Evolutionary conservation across 1,140 invertebrate species (phyloP), one percentile per base, ranked within the genome.

Genomic region (Drosophila truncata): DNA sequence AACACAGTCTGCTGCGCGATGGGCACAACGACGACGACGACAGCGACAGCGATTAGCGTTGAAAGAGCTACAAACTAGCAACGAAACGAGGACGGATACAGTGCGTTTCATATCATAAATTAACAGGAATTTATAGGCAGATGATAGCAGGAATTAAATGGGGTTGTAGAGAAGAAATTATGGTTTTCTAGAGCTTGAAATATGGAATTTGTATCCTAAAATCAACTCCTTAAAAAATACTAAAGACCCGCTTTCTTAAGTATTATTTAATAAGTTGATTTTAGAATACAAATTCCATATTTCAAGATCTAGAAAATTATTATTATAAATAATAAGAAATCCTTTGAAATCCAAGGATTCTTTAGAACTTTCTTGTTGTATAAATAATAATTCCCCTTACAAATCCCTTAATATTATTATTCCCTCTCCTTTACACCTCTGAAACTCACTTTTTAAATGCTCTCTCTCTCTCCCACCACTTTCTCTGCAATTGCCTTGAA

Each of bases 11-110:
- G 50, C 70, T 60, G 27, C 50, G 16, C 64, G 33, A 39, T 71
- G 62, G 49, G 49, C 37, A 29, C 27, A 29, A 29, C 18, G 37
- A 52, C 10, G 6, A 23, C 60, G 37, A 25, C 25, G 31, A 35
- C 50, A 33, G 33, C 52, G n/a, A 37, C 42, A 6, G 14, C 59
- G 69, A 72, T 69, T 70, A 72, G 42, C 66, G 54, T 20, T 23
- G 54, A 60, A 58, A 64, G 61, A 46, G 47, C 58, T 76, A 58
- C 55, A 52, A 58, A 77, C 64, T 55, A 42, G 61, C 60, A 37
- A 44, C 8, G 37, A 58, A 10, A 44, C 20, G 35, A 47, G 50
- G 23, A 37, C 33, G 33, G 29, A 54, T 42, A 44, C 52, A 72
- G 66, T 72, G 54, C 67, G 52, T 72, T 50, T 72, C 54, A 25